Evolutionary conservation across 1,140 invertebrate species (phyloP).

Genomic region (Aphaenogaster floridana): DNA sequence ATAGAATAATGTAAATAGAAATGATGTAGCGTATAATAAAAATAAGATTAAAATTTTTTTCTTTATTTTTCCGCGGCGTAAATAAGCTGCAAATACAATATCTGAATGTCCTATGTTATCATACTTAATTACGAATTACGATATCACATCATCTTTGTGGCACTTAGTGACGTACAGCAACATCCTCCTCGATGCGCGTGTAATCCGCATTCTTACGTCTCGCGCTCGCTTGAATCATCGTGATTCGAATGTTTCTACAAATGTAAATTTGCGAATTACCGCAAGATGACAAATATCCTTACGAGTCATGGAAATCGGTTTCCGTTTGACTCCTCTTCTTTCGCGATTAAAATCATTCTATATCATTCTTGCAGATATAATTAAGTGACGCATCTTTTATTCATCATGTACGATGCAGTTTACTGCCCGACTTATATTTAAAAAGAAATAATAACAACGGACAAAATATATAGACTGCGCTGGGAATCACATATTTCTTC

Average conservation of each 20-base stretch:
- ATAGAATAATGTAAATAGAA: background rate
- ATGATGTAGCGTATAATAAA: background rate
- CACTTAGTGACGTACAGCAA: slow-evolving; percentile 12
- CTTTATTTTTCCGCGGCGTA: background rate
- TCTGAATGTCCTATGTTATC: background rate
- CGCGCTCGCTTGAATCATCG: slow-evolving; percentile 30
- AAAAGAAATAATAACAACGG: background rate
- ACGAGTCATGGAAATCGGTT: slow-evolving; percentile 48
- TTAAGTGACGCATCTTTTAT: slow-evolving; percentile 54
- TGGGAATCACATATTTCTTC: background rate
- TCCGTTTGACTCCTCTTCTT: slow-evolving; percentile 34
- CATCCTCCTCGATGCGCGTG: background rate
- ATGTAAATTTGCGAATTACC: slow-evolving; percentile 29
- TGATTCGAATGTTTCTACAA: background rate
- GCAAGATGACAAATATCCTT: slow-evolving; percentile 54
- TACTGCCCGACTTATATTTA: background rate
- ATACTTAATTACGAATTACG: slow-evolving; percentile 9
- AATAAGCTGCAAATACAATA: background rate
- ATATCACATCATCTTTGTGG: slow-evolving; percentile 28
- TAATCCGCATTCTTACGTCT: slow-evolving; percentile 40
- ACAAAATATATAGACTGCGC: background rate
- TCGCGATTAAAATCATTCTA: slow-evolving; percentile 2
- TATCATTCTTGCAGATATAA: slow-evolving; percentile 21
- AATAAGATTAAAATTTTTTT: background rate
- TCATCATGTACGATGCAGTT: background rate